A percentile compares a stretch with the other conserved stretches of the same genome.
Conservation (phyloP, 2,797 vertebrate genomes). For the Sebastes trivittatus region DNA sequence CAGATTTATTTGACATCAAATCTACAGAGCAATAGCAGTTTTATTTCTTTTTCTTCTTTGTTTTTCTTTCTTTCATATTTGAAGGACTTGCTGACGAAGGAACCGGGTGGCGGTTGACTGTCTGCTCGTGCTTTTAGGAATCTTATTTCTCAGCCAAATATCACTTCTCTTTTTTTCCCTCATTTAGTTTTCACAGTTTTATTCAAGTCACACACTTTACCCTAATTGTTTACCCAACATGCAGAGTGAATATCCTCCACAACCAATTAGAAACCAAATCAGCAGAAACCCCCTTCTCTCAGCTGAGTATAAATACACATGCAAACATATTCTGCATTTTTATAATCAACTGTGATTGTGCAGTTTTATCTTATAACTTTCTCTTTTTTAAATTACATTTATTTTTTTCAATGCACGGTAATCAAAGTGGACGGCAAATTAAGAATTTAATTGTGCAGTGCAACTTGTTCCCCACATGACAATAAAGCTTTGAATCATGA, state of each 20-base stretch:
- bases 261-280: slow-evolving; percentile 17
- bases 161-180: slow-evolving; percentile 18
- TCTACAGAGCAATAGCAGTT: background rate
- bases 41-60: background rate
- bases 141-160: slow-evolving; percentile 7
- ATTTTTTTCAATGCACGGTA: background rate
- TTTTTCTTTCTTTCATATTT: background rate
- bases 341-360: background rate
- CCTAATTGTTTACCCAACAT: slow-evolving; percentile 5
- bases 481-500: background rate
- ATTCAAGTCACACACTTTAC: slow-evolving; percentile 12
- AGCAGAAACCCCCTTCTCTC: background rate
- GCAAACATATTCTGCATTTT: background rate
- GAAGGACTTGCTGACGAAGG: background rate
- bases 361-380: background rate
- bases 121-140: background rate
- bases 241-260: background rate
- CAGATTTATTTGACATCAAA: background rate
- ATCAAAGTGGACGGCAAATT: background rate
- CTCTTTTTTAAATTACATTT: background rate
- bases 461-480: background rate
- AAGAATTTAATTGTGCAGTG: background rate
- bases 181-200: slow-evolving; percentile 8
- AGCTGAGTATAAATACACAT: background rate
- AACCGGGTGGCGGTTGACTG: background rate